Evolutionary conservation across 2,113 vertebrate species (phyloP).

Genomic region (Rutilus rutilus): DNA sequence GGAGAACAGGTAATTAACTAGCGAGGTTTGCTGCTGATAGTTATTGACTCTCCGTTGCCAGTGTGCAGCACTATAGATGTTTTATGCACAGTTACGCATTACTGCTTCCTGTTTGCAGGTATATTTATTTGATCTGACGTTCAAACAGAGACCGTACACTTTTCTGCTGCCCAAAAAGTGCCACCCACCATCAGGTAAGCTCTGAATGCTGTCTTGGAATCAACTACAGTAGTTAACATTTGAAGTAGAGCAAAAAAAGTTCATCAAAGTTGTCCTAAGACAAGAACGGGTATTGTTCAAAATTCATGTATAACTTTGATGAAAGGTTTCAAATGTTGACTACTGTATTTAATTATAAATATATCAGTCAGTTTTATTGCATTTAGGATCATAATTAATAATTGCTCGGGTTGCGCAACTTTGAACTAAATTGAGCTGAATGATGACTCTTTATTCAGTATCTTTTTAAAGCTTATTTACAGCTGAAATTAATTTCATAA

Average conservation of each 20-base stretch:
- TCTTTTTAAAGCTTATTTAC: background rate
- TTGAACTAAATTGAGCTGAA: background rate
- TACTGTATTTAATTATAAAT: background rate
- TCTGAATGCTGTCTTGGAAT: constrained; percentile 50
- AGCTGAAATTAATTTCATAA: background rate
- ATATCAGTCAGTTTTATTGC: background rate
- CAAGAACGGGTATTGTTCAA: too few species aligned
- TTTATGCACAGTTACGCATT: background rate
- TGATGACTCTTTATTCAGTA: background rate
- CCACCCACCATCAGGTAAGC: constrained; percentile 83
- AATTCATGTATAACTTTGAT: too few species aligned
- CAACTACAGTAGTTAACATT: too few species aligned
- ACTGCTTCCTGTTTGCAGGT: constrained; percentile 76
- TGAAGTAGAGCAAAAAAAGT: too few species aligned
- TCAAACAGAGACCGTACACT: constrained; percentile 94
- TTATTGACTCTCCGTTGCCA: background rate
- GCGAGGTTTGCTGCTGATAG: background rate
- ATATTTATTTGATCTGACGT: constrained; percentile 96
- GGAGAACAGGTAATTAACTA: constrained; percentile 88
- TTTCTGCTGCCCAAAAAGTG: constrained; percentile 93
- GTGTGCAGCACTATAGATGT: background rate
- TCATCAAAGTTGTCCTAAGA: too few species aligned
- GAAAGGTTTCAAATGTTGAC: too few species aligned
- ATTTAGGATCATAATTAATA: background rate
- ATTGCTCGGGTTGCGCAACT: background rate